Conservation (phyloP, 2,888 invertebrate species). For the Mamestra brassicae region DNA sequence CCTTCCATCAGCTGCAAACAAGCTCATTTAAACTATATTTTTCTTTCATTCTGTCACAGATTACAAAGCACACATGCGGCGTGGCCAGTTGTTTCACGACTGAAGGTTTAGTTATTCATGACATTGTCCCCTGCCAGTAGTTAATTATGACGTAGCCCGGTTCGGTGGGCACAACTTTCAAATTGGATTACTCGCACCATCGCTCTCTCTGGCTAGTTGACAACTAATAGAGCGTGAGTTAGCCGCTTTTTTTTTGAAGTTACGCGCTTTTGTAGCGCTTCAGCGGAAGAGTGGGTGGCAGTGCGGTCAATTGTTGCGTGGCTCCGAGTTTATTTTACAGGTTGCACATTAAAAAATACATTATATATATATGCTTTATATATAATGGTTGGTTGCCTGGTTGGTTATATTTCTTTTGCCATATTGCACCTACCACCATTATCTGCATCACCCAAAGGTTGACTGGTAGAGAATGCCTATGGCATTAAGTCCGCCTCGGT, state of each 20-base stretch:
- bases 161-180: conserved; percentile 79
- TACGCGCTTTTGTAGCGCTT: conserved; percentile 44
- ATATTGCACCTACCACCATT: too few relatives aligned
- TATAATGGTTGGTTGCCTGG: too few relatives aligned
- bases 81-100: conserved; percentile 61
- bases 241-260: conserved; percentile 53
- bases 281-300: conserved; percentile 10
- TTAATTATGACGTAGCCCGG: conserved; percentile 82
- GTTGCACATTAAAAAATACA: not conserved
- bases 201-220: conserved; percentile 70
- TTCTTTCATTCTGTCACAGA: conserved; percentile 51
- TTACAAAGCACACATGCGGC: conserved; percentile 45
- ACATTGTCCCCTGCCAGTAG: conserved; percentile 75
- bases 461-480: too few relatives aligned
- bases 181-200: conserved; percentile 83
- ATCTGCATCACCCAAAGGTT: too few relatives aligned
- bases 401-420: too few relatives aligned
- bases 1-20: conserved; percentile 40
- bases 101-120: conserved; percentile 83
- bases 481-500: too few relatives aligned
- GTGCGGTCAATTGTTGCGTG: conserved; percentile 2
- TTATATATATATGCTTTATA: too few relatives aligned
- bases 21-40: conserved; percentile 44
- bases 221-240: conserved; percentile 65
- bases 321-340: not conserved